Percentiles rank a stretch among this genome's conserved stretches.
Conservation (phyloP, 2,113 vertebrate genomes). For the Isurus oxyrinchus region DNA sequence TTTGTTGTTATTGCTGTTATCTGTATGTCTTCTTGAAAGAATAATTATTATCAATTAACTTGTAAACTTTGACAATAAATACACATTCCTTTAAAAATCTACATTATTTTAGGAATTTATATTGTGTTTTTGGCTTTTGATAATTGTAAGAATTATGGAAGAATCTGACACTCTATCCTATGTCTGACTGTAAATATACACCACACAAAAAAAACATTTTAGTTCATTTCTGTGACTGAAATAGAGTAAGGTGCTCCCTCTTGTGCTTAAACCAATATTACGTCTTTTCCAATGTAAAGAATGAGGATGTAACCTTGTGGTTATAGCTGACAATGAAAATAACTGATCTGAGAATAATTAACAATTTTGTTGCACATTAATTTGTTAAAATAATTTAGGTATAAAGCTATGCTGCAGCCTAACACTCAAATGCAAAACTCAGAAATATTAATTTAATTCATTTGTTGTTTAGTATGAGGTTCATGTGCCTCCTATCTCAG, state of each 20-base stretch:
- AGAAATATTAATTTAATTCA: not conserved
- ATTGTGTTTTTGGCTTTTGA: not conserved
- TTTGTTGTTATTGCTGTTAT: not conserved
- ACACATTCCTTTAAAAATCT: not conserved
- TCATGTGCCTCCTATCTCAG: not conserved
- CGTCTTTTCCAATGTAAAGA: not conserved
- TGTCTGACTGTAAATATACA: not conserved
- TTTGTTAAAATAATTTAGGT: not conserved
- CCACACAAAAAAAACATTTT: not conserved
- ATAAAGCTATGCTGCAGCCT: not conserved
- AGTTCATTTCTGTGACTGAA: not conserved
- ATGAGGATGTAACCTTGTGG: not conserved
- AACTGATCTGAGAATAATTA: not conserved
- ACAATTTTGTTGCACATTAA: not conserved
- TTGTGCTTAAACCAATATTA: not conserved
- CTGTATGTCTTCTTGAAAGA: not conserved
- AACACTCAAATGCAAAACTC: not conserved
- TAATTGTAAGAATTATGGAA: not conserved
- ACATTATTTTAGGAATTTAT: not conserved
- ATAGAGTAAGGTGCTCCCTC: conserved; percentile 13
- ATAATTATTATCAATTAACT: not conserved
- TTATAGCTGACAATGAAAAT: not conserved
- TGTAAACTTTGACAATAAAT: not conserved
- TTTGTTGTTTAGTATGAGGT: not conserved
- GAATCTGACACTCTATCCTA: not conserved